Base-by-base conservation (phyloP, 37 sponge, comb jelly and placozoan genomes). In the Chondrosia reniformis region DNA sequence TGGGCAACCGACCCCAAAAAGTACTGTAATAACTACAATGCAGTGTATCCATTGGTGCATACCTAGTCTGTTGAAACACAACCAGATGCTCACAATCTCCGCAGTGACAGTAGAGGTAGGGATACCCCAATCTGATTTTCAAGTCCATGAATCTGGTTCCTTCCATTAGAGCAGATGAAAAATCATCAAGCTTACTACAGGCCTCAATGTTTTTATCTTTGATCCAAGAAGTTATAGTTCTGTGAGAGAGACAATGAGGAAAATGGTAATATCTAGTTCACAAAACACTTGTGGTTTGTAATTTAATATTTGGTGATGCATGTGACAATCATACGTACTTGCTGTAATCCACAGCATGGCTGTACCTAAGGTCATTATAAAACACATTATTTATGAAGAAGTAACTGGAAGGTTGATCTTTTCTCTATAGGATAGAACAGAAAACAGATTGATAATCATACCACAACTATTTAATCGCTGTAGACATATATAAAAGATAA, bases 61-160 rank as follows among this genome's bases (percentile, higher is more conserved):
- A 88, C 89, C 93, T 74, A 8, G 92, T 75, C 21, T 95, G 93
- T 21, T 59, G 64, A 43, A 95, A 86, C 19, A 92, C 79, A 43
- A 95, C 31, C 22, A 95, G 63, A 62, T 95, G 96, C 55, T 95
- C 92, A 82, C 96, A 95, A 80, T 86, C 79, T 30, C 87, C 81
- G 30, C 93, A 91, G 83, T 95, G 96, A 76, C 79, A 81, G 86
- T 67, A 95, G 31, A 95, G 83, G 76, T 95, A 95, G 33, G 96
- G 96, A 34, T 81, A 95, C n/a, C 96, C 96, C n/a, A 92, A 76
- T 64, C 88, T 63, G 33, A 92, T 21, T 1, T 22, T 55, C 33
- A 95, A 80, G 4, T 95, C 82, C 19, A 67, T 79, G 55, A 95
- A 91, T 30, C 36, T 75, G 3, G 76, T 76, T 3, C 25, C 42